Base-by-base conservation (phyloP, 2,113 vertebrate genomes). In the Platysternon megacephalum region DNA sequence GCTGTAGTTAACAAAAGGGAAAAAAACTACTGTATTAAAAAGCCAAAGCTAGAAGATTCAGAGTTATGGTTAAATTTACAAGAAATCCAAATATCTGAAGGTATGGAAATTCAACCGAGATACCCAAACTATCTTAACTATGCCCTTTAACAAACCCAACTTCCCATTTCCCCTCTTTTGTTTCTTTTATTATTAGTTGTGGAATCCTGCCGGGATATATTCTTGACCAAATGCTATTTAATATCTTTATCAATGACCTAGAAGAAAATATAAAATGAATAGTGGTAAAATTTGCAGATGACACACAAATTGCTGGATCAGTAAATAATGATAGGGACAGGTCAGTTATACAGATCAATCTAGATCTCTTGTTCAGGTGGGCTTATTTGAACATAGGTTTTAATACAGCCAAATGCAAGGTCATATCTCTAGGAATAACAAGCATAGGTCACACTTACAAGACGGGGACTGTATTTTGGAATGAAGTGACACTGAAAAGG, bases 1-100 rank as follows among this genome's bases (percentile, higher is more conserved):
- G 90, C 53, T 94, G 93, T 85, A 19, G n/a, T 97, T 94, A 95
- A 79, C 96, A 96, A 97, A 96, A 97, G 51, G 93, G 93, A 96
- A 95, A 91, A 82, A 84, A 89, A 95, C 96, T 92, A 88, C 80
- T 44, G 65, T 92, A 95, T 83, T 89, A 19, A 93, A 29, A 86
- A n/a, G 49, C 8, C 84, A 61, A 74, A 92, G 52, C 12, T 82
- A 72, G 56, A 92, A 93, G 55, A 88, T 92, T 92, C 94, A 94
- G 93, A 95, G 82, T 76, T 85, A 93, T 72, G 94, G 92, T 95
- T 93, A 89, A 80, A 65, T 80, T 95, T 89, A 83, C 83, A 85
- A 28, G 91, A 94, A 91, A 65, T 49, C 79, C 72, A 95, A 19
- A 21, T 74, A 93, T 74, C 82, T 74, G 76, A 95, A 89, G 89